These are phyloP conservation scores for Pachypanchax playfairii DNA, from an alignment of 2,113 vertebrate genomes.

Conservation along the genomic window DNA sequence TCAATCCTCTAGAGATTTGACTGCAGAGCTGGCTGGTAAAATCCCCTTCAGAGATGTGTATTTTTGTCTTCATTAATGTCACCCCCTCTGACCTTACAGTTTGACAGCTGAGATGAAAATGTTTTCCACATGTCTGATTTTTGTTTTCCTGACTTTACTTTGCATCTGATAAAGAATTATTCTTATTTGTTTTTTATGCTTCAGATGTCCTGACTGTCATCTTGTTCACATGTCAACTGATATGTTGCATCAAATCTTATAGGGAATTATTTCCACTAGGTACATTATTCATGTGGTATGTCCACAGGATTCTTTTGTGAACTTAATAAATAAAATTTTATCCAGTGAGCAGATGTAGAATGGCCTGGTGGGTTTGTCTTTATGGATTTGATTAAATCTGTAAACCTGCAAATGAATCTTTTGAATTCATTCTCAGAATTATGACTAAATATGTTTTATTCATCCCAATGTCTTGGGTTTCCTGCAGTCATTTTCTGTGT, in stretches of 20 bases:
- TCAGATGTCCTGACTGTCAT: background rate
- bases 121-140: slow-evolving; percentile 5
- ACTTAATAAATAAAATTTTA: slow-evolving; percentile 23
- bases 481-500: background rate
- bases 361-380: slow-evolving; percentile 40
- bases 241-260: background rate
- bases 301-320: background rate
- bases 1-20: background rate
- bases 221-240: slow-evolving; percentile 15
- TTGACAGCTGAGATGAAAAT: slow-evolving; percentile 1
- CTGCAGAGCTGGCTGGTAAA: background rate
- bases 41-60: background rate
- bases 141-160: slow-evolving; percentile 14
- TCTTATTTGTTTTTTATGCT: slow-evolving; percentile 8
- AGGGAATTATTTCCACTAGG: background rate
- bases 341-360: slow-evolving; percentile 30
- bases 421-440: slow-evolving; percentile 8
- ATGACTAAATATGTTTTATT: background rate
- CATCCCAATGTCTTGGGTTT: background rate
- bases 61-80: background rate
- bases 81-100: background rate
- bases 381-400: slow-evolving; percentile 36
- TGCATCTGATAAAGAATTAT: slow-evolving; percentile 15
- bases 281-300: background rate
- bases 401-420: slow-evolving; percentile 41